Evolutionary conservation across 2,113 vertebrate species (phyloP), one percentile per base, ranked within the genome.

Genomic region (Clarias macrocephalus): DNA sequence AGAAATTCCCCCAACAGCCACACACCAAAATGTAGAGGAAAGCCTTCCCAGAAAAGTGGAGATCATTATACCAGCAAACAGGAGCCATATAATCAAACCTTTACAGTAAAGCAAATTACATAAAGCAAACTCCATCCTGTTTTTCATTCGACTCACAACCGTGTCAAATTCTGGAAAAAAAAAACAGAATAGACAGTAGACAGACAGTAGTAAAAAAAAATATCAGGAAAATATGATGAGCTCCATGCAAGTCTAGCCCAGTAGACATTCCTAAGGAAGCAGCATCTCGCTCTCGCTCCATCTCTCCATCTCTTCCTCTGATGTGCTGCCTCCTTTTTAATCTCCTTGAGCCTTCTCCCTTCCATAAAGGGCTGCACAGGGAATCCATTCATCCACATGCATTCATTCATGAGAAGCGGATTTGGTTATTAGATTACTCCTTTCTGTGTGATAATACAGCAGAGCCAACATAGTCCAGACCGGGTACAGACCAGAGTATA

Each of bases 331-430:
- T 90, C 85, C 85, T 68, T 79, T 86, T 88, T 92, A 92, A 94
- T 94, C 92, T 93, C 91, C 83, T 84, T 76, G 86, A 90, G 92
- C 91, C 86, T 90, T 91, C 89, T 90, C 93, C 92, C 90, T 92
- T 93, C 89, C 91, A 90, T 89, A 91, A 87, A 92, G 89, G 89
- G 42, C 42, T 77, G 37, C 83, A 37, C 77, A 75, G 65, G 15
- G 66, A 68, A 73, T 85, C 84, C 84, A 85, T 88, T 88, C 87
- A 88, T 85, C 84, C 83, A 85, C 80, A 88, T 88, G 83, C 87
- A 85, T 82, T 72, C 83, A 88, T 88, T 88, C 83, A 88, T 81
- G 66, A 85, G 83, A 77, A 82, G 83, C 77, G 80, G 59, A 70
- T 84, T 75, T 56, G 66, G 76, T 88, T 73, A 88, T 88, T 88